Conservation (phyloP, 2,888 invertebrate species). For the Pseudoips prasinana region DNA sequence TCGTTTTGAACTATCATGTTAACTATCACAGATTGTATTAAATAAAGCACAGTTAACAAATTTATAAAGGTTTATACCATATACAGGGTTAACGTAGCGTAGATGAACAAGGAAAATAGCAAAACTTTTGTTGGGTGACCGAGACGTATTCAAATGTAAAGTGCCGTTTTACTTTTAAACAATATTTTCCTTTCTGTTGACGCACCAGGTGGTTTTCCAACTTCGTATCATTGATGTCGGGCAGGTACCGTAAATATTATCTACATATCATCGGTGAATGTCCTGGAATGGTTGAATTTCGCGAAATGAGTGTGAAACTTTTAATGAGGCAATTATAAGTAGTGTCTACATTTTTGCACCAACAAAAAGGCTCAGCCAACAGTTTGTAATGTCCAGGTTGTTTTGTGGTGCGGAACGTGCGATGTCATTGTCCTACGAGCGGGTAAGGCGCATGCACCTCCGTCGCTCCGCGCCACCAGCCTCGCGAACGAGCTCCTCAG, state of each 20-base stretch:
- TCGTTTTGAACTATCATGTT: slow-evolving; percentile 45
- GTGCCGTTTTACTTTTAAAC: slow-evolving; percentile 22
- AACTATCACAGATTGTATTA: slow-evolving; percentile 33
- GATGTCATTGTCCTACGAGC: slow-evolving; percentile 77
- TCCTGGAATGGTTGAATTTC: slow-evolving; percentile 45
- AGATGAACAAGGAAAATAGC: slow-evolving; percentile 39
- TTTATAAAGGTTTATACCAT: slow-evolving; percentile 10
- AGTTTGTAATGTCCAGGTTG: slow-evolving; percentile 70
- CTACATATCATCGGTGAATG: slow-evolving; percentile 26
- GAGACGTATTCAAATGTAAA: slow-evolving; percentile 40
- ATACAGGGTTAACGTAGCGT: slow-evolving; percentile 26
- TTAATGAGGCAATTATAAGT: slow-evolving; percentile 61
- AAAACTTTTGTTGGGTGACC: slow-evolving; percentile 20
- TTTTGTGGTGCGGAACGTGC: slow-evolving; percentile 78
- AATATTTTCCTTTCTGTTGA: neutral
- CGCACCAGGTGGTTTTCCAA: slow-evolving; percentile 11
- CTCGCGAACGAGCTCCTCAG: slow-evolving; percentile 25
- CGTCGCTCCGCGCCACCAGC: slow-evolving; percentile 34
- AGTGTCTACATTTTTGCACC: slow-evolving; percentile 54
- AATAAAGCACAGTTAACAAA: slow-evolving; percentile 23
- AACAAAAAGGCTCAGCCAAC: slow-evolving; percentile 55
- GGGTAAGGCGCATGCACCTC: slow-evolving; percentile 52
- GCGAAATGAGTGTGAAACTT: slow-evolving; percentile 50
- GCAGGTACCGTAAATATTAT: slow-evolving; percentile 17
- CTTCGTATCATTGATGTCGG: slow-evolving; percentile 30